Conservation (phyloP, 2,888 invertebrate genomes). For the Eulithis prunata region DNA sequence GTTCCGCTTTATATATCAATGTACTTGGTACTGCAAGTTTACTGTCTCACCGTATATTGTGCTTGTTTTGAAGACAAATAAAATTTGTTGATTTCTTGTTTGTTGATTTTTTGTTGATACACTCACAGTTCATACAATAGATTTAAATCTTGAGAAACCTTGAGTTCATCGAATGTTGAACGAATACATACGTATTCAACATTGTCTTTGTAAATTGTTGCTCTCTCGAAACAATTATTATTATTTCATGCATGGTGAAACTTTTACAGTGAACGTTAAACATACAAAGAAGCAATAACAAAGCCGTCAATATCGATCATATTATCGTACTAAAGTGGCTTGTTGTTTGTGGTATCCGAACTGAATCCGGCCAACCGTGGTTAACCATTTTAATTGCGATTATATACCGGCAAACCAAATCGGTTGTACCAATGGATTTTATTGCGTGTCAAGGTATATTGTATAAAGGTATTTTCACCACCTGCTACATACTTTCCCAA, state of each 20-base stretch:
- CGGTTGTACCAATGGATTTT: neutral
- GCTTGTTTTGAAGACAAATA: neutral
- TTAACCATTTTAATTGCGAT: slow-evolving; percentile 24
- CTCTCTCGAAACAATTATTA: no score
- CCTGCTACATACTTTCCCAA: neutral
- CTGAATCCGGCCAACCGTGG: slow-evolving; percentile 18
- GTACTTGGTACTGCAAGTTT: neutral
- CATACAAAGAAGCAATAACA: slow-evolving; percentile 14
- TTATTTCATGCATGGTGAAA: neutral
- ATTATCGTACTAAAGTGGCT: slow-evolving; percentile 11
- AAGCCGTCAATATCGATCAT: slow-evolving; percentile 19
- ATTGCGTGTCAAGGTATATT: neutral
- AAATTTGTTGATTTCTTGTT: neutral
- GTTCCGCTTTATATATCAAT: slow-evolving; percentile 27
- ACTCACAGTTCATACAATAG: neutral
- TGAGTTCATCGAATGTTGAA: neutral
- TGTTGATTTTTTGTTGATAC: neutral
- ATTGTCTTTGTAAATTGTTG: no score
- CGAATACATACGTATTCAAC: no score
- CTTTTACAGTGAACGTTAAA: no score
- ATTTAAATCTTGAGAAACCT: neutral
- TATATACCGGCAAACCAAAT: slow-evolving; percentile 9
- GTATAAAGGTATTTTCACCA: neutral
- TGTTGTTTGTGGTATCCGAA: slow-evolving; percentile 17
- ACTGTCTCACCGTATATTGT: slow-evolving; percentile 2